phyloP scores from a whole-genome alignment of 2,888 invertebrate genomes.

The Chesias legatella region DNA sequence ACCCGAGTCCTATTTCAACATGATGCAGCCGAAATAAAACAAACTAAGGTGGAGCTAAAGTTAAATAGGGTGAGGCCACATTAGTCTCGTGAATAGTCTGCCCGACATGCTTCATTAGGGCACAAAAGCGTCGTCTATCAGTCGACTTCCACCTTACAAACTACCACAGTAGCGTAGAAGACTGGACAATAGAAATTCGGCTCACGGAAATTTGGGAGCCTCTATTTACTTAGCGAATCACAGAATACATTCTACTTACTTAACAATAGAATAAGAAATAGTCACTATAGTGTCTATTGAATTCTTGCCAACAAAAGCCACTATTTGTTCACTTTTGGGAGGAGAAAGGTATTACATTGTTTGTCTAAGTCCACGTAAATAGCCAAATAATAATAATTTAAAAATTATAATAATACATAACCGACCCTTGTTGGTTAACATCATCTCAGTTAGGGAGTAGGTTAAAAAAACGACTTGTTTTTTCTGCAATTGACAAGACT shows the following conservation, averaged over 20 bases:
- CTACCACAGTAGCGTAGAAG: constrained; percentile 57
- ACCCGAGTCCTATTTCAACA: constrained; percentile 48
- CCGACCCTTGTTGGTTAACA: constrained; percentile 9
- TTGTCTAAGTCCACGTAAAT: constrained; percentile 19
- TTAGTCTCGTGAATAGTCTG: constrained; percentile 64
- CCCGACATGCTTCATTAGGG: constrained; percentile 71
- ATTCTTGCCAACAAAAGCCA: constrained; percentile 25
- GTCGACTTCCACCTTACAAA: constrained; percentile 68
- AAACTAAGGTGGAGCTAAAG: constrained; percentile 60
- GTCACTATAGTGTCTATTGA: constrained; percentile 25
- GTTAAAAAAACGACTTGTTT: no score
- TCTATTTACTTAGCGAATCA: constrained; percentile 34
- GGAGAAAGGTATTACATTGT: constrained; percentile 15
- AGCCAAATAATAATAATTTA: no score
- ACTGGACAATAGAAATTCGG: constrained; percentile 47
- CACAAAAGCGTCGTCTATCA: constrained; percentile 70
- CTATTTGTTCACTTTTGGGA: constrained; percentile 24
- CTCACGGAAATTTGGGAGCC: constrained; percentile 35
- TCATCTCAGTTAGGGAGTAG: background rate
- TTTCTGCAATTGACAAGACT: no score
- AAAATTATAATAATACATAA: no score
- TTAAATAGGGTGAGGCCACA: constrained; percentile 62
- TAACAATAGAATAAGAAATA: constrained; percentile 12
- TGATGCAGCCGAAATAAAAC: constrained; percentile 54
- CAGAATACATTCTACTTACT: no score